These are phyloP conservation scores for Drosophila nigricruria DNA, from an alignment of 2,888 invertebrate genomes.

Conservation along the genomic window DNA sequence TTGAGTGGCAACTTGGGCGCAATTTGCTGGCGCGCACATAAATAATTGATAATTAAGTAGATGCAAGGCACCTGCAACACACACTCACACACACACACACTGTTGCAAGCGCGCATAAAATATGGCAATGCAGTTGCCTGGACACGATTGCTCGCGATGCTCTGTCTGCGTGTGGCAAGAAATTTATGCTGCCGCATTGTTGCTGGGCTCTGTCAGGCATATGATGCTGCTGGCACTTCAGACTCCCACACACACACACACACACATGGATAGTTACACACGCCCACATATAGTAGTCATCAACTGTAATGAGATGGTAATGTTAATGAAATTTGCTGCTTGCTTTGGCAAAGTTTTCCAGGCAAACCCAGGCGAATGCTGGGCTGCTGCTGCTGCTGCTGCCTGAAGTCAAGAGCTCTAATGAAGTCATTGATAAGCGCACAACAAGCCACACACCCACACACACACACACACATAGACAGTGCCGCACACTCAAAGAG, in stretches of 20 bases:
- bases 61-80: slow-evolving; percentile 48
- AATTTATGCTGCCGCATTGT: slow-evolving; percentile 19
- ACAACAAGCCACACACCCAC: slow-evolving; percentile 37
- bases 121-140: slow-evolving; percentile 23
- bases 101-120: slow-evolving; percentile 13
- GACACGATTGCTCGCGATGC: slow-evolving; percentile 15
- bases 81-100: slow-evolving; percentile 8
- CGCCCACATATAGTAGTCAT: slow-evolving; percentile 56
- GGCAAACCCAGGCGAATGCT: slow-evolving; percentile 23
- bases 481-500: slow-evolving; percentile 6
- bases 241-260: slow-evolving; percentile 2
- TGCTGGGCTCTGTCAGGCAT: slow-evolving; percentile 11
- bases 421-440: slow-evolving; percentile 80
- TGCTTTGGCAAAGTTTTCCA: slow-evolving; percentile 57
- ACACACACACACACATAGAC: slow-evolving; percentile 24
- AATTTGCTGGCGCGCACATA: slow-evolving; percentile 64
- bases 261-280: slow-evolving; percentile 3
- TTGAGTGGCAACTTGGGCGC: slow-evolving; percentile 78
- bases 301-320: slow-evolving; percentile 76
- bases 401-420: slow-evolving; percentile 63
- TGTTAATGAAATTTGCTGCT: slow-evolving; percentile 78
- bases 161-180: slow-evolving; percentile 12
- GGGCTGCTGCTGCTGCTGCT: too few species aligned
- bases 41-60: slow-evolving; percentile 73
- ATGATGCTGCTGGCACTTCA: slow-evolving; percentile 14